Evolutionary conservation across 2,797 vertebrate species (phyloP).

Genomic region (Sebastes dallii): DNA sequence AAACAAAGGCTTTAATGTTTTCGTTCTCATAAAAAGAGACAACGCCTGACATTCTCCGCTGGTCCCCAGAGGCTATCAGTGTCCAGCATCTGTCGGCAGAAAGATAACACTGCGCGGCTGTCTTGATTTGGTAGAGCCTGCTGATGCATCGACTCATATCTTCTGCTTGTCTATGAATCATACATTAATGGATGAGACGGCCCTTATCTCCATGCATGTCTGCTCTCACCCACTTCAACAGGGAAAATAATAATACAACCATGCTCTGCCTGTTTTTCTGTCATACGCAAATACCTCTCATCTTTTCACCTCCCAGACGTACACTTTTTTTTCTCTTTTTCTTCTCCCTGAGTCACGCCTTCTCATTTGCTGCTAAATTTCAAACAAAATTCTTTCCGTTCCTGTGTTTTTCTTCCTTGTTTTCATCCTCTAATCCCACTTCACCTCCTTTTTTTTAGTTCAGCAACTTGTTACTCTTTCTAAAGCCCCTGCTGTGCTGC

Average conservation of each 20-base stretch:
- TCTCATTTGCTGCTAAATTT: background rate
- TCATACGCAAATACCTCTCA: background rate
- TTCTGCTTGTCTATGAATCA: constrained; percentile 73
- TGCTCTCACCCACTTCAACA: constrained; percentile 60
- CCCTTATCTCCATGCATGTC: constrained; percentile 73
- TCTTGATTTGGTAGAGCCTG: constrained; percentile 66
- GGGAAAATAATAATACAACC: constrained; percentile 46
- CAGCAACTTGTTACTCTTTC: background rate
- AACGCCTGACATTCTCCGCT: constrained; percentile 45
- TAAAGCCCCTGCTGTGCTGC: background rate
- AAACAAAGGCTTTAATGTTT: constrained; percentile 2
- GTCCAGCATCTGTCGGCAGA: constrained; percentile 58
- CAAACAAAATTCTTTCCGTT: background rate
- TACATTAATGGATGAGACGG: constrained; percentile 79
- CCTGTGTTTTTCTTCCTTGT: background rate
- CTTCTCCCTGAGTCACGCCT: background rate
- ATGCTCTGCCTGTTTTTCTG: background rate
- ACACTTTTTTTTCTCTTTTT: background rate
- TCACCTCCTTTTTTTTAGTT: background rate
- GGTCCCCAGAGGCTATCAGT: constrained; percentile 56
- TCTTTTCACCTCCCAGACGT: constrained; percentile 4
- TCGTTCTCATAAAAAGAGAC: constrained; percentile 16
- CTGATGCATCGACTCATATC: constrained; percentile 78
- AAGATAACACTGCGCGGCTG: constrained; percentile 68
- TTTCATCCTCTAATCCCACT: constrained; percentile 7